phyloP scores from a whole-genome alignment of 2,797 vertebrate genomes.

The Hozukius guyotensis region DNA sequence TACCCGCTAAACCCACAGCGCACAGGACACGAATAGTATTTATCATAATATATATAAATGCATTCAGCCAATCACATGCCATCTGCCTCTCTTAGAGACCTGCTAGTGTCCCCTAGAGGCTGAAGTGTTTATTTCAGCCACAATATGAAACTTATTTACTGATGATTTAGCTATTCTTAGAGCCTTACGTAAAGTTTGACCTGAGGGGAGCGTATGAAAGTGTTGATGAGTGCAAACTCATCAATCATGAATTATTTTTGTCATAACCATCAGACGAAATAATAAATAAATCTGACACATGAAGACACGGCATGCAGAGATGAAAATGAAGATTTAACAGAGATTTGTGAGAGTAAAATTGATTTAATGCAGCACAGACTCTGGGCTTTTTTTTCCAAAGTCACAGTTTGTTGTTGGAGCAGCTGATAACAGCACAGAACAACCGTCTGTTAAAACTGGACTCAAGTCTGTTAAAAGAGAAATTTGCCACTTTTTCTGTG shows the following conservation, averaged over 20 bases:
- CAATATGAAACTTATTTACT: not conserved
- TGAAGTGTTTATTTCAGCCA: not conserved
- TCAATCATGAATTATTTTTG: too few relatives aligned
- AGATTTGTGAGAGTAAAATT: too few relatives aligned
- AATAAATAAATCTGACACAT: too few relatives aligned
- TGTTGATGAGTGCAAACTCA: too few relatives aligned
- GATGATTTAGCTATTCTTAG: not conserved
- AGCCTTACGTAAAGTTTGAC: not conserved
- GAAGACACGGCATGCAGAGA: too few relatives aligned
- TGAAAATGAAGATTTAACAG: too few relatives aligned
- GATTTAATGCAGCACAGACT: too few relatives aligned
- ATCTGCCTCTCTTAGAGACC: not conserved
- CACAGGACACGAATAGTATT: not conserved
- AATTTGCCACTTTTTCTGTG: too few relatives aligned
- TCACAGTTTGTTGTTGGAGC: not conserved
- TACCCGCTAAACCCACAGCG: not conserved
- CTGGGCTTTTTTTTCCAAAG: accelerated
- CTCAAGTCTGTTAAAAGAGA: not conserved
- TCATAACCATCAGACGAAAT: too few relatives aligned
- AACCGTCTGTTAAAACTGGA: not conserved
- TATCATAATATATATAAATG: not conserved
- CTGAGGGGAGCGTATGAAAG: accelerated
- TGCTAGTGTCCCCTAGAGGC: not conserved
- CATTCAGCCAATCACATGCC: not conserved
- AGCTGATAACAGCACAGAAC: not conserved